These are phyloP conservation scores for Asobara japonica DNA, from an alignment of 1,140 invertebrate genomes.

Conservation along the genomic window DNA sequence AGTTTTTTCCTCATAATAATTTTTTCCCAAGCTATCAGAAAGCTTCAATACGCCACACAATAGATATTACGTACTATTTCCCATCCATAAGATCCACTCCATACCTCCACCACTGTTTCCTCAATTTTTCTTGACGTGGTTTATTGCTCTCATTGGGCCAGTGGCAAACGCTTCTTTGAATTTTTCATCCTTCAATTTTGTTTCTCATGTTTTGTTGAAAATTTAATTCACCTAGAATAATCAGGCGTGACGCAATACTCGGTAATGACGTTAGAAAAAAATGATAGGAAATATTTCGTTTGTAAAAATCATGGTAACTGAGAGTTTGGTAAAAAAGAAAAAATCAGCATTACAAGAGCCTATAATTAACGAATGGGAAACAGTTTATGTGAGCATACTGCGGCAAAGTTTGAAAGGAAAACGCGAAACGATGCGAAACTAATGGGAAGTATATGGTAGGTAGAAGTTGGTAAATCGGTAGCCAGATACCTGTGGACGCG, in stretches of 20 bases:
- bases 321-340: background rate
- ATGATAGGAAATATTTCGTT: background rate
- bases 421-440: constrained; percentile 18
- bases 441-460: background rate
- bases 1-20: no score
- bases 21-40: no score
- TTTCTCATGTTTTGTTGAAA: background rate
- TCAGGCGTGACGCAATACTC: background rate
- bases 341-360: background rate
- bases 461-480: constrained; percentile 18
- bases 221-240: background rate
- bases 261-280: background rate
- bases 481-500: constrained; percentile 16
- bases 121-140: no score
- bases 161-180: background rate
- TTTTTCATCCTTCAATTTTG: background rate
- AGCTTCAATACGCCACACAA: no score
- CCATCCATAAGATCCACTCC: no score
- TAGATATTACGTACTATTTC: no score
- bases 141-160: background rate
- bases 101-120: no score
- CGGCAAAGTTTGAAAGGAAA: constrained; percentile 10
- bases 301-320: background rate
- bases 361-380: constrained; percentile 25
- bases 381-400: background rate